Evolutionary conservation across 30 jellyfish, hydroid and myxozoan genomes (phyloP), one percentile per base, ranked within the genome.

Genomic region (Chrysaora quinquecirrha): DNA sequence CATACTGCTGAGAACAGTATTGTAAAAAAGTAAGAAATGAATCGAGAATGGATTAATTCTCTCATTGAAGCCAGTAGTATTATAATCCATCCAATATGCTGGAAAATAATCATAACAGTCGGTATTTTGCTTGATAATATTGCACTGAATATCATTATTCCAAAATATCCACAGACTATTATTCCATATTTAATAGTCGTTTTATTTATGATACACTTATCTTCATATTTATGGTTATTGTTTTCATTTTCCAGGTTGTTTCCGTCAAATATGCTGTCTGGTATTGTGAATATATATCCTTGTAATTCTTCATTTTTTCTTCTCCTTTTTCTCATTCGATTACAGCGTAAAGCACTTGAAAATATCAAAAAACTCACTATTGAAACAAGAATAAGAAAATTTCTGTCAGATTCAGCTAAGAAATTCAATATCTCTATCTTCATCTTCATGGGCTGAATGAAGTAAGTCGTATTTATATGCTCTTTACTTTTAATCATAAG

Each of bases 31-130:
- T 64, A 10, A 19, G 93, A 79, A 24, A 69, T 7, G 28, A 16
- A 27, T 69, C 75, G 22, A 3, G 91, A 71, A 19, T 27, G 31
- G 0, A 49, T 20, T 27, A 71, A 78, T 69, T 31, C 38, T 64
- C 71, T 25, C 38, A 60, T 48, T 19, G 71, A 32, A 3, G 33
- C 33, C 20, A 31, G 33, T 22, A 78, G 16, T 30, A 78, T 30
- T 9, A 34, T 23, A 14, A 35, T 19, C 7, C 58, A 32, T 3
- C 68, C 82, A 2, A 31, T 20, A 58, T 78, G 89, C 48, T 78
- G 89, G 1, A 78, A 16, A 27, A 78, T 18, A 29, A 78, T 35
- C 84, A 78, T 38, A 25, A 64, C 75, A 6, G 9, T 43, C 9
- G 58, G 58, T 43, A 43, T 43, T 16, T 43, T 43, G 16, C 12